Conservation (phyloP, 2,113 vertebrate species). For the Engraulis encrasicolus region DNA sequence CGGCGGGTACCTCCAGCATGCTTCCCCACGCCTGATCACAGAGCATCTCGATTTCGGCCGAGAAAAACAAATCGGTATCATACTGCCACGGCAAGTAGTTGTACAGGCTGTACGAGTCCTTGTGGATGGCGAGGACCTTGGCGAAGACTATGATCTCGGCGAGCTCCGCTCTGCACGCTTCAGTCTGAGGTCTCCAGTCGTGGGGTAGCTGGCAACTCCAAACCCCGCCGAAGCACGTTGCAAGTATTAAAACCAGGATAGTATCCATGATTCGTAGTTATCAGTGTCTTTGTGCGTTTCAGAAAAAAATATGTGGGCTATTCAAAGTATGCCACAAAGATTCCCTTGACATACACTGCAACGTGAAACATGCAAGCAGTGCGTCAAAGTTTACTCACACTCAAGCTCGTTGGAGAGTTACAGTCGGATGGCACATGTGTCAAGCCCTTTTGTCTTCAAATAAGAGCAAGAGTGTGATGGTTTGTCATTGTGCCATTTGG, state of each 20-base stretch:
- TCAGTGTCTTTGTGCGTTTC: not conserved
- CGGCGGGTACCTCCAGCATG: conserved; percentile 84
- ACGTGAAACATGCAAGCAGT: not conserved
- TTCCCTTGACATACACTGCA: not conserved
- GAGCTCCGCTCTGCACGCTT: conserved; percentile 81
- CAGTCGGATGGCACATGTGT: not conserved
- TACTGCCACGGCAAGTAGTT: conserved; percentile 82
- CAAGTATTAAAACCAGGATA: conserved; percentile 57
- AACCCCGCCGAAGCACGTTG: conserved; percentile 47
- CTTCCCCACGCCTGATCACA: conserved; percentile 86
- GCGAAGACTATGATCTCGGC: conserved; percentile 84
- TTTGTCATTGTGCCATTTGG: not conserved
- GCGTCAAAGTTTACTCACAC: not conserved
- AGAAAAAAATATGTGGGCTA: not conserved
- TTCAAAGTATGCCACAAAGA: not conserved
- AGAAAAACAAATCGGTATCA: conserved; percentile 77
- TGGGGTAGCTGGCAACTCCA: conserved; percentile 78
- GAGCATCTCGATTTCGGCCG: conserved; percentile 81
- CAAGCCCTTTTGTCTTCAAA: not conserved
- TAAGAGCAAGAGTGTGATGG: not conserved
- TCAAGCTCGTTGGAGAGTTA: not conserved
- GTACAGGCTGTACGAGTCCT: conserved; percentile 78
- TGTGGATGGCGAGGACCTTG: conserved; percentile 78
- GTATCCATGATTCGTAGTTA: conserved; percentile 64
- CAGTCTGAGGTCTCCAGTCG: conserved; percentile 85